phyloP scores from a whole-genome alignment of 2,888 invertebrate genomes.

The Sthenelais limicola region DNA sequence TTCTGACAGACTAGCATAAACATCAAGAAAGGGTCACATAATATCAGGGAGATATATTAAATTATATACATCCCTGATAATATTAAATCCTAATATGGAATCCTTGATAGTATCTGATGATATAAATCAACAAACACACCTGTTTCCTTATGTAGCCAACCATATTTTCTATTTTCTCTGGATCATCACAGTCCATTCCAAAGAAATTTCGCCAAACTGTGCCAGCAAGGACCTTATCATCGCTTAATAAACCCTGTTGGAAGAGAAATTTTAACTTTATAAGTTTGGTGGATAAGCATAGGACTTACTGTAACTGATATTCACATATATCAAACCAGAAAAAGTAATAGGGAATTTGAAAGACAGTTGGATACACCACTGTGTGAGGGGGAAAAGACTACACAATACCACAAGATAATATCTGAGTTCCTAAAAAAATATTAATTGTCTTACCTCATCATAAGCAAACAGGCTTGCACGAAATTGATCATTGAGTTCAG shows the following conservation, averaged over 20 bases:
- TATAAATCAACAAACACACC: slow-evolving; percentile 48
- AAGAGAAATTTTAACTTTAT: background rate
- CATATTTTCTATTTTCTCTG: slow-evolving; percentile 78
- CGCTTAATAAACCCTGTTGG: slow-evolving; percentile 78
- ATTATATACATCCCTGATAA: too few species aligned
- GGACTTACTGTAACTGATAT: background rate
- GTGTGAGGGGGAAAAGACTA: too few species aligned
- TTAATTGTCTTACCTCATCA: slow-evolving; percentile 77
- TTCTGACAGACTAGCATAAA: too few species aligned
- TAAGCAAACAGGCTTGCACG: slow-evolving; percentile 87
- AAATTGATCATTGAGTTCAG: slow-evolving; percentile 83
- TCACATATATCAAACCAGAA: background rate
- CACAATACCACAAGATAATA: too few species aligned
- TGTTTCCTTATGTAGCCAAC: slow-evolving; percentile 85
- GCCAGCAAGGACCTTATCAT: slow-evolving; percentile 83
- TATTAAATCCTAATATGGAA: background rate
- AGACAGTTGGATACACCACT: too few species aligned
- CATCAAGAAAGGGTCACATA: too few species aligned
- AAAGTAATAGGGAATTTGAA: too few species aligned
- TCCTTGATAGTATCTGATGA: background rate
- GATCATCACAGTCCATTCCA: slow-evolving; percentile 73
- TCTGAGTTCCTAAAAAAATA: background rate
- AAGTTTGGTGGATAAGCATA: too few species aligned
- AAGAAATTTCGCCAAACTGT: slow-evolving; percentile 91
- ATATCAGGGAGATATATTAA: too few species aligned